phyloP scores from a whole-genome alignment of 2,888 invertebrate genomes.

The Pristionchus arcanus region DNA sequence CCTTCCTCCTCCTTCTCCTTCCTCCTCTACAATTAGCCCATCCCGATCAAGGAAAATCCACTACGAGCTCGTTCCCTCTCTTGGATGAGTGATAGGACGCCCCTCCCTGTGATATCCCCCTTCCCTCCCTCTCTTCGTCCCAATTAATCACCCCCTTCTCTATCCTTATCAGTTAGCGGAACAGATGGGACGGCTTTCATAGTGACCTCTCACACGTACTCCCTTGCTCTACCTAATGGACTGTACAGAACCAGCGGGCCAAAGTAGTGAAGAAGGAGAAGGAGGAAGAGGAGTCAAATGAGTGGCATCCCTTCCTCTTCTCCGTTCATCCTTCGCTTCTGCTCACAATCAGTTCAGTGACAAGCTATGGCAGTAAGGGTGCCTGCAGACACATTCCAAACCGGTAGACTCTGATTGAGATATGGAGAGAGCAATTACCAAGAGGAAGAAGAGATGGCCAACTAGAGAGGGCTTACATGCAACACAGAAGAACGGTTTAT shows the following conservation, averaged over 20 bases:
- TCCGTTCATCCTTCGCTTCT: not conserved
- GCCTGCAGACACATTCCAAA: conserved; percentile 22
- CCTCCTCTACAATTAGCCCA: not conserved
- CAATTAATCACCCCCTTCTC: not conserved
- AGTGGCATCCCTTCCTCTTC: not conserved
- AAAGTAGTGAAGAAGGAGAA: not conserved
- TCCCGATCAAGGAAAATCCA: conserved; percentile 26
- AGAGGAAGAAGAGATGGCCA: conserved; percentile 23
- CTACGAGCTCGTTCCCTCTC: conserved; percentile 1
- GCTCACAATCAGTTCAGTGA: conserved; percentile 17
- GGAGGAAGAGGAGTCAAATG: not conserved
- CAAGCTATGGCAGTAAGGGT: conserved; percentile 17
- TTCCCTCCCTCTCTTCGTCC: not conserved
- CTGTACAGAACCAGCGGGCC: not conserved
- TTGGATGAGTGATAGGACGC: not conserved
- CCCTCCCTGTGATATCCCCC: conserved; percentile 40
- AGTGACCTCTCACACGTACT: conserved; percentile 16
- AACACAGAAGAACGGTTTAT: conserved; percentile 1
- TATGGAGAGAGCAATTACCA: conserved; percentile 27
- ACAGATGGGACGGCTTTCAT: not conserved
- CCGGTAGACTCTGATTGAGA: conserved; percentile 35
- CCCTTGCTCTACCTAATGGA: not conserved
- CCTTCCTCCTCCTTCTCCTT: not conserved
- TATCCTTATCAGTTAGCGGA: conserved; percentile 20
- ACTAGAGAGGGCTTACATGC: not conserved